Conservation (phyloP, 1,140 invertebrate genomes). For the Mactra quadrangularis region DNA sequence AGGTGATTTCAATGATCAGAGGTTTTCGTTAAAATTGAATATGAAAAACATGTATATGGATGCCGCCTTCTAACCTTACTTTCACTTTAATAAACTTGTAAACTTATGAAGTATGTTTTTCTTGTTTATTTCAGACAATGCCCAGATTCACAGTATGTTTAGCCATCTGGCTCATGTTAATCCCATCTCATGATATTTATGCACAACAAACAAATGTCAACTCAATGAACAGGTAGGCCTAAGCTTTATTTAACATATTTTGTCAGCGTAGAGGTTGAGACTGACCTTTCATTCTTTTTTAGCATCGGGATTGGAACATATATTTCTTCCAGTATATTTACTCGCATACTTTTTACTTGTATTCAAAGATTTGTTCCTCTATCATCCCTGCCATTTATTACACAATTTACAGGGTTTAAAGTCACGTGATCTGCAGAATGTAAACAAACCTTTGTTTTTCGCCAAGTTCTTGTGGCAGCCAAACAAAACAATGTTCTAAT, state of each 20-base stretch:
- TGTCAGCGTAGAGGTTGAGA: too few species aligned
- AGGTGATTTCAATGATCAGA: too few species aligned
- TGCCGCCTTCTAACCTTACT: too few species aligned
- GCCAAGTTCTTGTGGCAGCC: too few species aligned
- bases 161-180: conserved; percentile 38
- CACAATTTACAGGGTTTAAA: not conserved
- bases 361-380: not conserved
- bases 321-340: not conserved
- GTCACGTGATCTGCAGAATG: too few species aligned
- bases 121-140: conserved; percentile 67
- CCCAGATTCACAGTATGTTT: conserved; percentile 51
- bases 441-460: too few species aligned
- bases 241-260: not conserved
- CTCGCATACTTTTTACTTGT: too few species aligned
- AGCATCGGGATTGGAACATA: too few species aligned
- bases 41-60: too few species aligned
- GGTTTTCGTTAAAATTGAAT: too few species aligned
- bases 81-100: too few species aligned
- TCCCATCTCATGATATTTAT: conserved; percentile 56
- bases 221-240: conserved; percentile 51
- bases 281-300: too few species aligned
- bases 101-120: not conserved
- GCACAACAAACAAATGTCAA: conserved; percentile 49
- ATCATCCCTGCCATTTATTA: not conserved
- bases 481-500: not conserved